These are phyloP conservation scores for Watersipora subatra DNA, from an alignment of 1,140 invertebrate species.

Conservation along the genomic window DNA sequence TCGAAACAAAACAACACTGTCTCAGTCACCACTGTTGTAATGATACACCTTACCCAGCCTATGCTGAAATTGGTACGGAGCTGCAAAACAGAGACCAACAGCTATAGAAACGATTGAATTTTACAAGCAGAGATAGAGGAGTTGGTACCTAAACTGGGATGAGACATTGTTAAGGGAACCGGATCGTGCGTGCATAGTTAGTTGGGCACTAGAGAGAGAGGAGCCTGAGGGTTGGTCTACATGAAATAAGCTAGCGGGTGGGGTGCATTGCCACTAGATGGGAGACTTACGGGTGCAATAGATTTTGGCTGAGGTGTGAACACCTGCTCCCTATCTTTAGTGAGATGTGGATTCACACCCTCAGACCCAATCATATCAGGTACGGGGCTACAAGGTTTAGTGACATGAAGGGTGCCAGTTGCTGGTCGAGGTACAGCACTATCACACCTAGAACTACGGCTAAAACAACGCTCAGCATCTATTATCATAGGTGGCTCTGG, in stretches of 20 bases:
- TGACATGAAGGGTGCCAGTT: neutral
- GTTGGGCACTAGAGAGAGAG: neutral
- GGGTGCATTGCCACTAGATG: neutral
- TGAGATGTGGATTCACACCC: neutral
- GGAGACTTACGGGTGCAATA: neutral
- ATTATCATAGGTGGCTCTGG: neutral
- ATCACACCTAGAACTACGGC: neutral
- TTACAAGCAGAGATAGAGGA: too few relatives aligned
- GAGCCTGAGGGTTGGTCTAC: neutral
- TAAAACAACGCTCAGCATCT: neutral
- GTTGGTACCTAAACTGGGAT: too few relatives aligned
- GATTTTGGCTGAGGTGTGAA: neutral
- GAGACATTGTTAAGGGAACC: too few relatives aligned
- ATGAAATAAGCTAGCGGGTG: neutral
- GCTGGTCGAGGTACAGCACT: neutral
- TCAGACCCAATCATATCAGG: neutral
- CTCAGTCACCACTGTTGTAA: too few relatives aligned
- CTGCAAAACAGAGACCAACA: too few relatives aligned
- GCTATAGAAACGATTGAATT: too few relatives aligned
- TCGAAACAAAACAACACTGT: too few relatives aligned
- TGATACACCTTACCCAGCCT: too few relatives aligned
- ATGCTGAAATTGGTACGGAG: too few relatives aligned
- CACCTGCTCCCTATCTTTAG: neutral
- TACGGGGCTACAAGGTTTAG: neutral
- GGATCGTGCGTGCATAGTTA: neutral